A percentile compares a stretch with the other conserved stretches of the same genome.
Evolutionary conservation across 2,797 vertebrate genomes (phyloP).

Genomic region (Sparus aurata): DNA sequence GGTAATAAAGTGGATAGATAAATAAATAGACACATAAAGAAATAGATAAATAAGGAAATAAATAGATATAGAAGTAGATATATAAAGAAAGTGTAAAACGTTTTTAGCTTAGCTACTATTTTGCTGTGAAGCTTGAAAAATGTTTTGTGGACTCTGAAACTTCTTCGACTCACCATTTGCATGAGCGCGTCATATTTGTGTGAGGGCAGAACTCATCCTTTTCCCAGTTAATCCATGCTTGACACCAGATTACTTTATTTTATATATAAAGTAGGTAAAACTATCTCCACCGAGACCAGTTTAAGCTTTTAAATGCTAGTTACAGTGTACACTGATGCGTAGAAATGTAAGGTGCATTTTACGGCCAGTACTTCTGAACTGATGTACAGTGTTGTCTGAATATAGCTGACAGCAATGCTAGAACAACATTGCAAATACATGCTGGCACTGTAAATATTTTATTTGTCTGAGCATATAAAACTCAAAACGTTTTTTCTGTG

Average conservation of each 20-base stretch:
- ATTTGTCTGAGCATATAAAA: constrained; percentile 30
- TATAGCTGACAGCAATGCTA: neutral
- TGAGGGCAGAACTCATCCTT: too few relatives aligned
- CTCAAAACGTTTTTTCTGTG: constrained; percentile 10
- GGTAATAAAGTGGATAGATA: too few relatives aligned
- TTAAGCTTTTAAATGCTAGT: neutral
- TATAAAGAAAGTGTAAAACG: too few relatives aligned
- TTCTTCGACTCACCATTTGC: too few relatives aligned
- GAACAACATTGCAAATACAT: neutral
- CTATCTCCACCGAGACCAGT: neutral
- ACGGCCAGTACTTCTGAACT: neutral
- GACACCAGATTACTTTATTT: neutral
- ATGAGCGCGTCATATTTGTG: too few relatives aligned
- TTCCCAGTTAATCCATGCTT: neutral
- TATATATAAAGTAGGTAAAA: neutral
- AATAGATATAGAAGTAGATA: too few relatives aligned
- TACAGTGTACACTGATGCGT: neutral
- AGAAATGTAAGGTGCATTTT: too few relatives aligned
- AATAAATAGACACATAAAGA: too few relatives aligned
- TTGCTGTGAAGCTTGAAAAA: too few relatives aligned
- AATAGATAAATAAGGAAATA: too few relatives aligned
- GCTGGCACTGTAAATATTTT: constrained; percentile 26
- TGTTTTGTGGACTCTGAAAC: too few relatives aligned
- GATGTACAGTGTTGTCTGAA: neutral
- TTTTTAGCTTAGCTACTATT: too few relatives aligned